phyloP scores from a whole-genome alignment of 2,113 vertebrate genomes.

The Synodontis membranacea region DNA sequence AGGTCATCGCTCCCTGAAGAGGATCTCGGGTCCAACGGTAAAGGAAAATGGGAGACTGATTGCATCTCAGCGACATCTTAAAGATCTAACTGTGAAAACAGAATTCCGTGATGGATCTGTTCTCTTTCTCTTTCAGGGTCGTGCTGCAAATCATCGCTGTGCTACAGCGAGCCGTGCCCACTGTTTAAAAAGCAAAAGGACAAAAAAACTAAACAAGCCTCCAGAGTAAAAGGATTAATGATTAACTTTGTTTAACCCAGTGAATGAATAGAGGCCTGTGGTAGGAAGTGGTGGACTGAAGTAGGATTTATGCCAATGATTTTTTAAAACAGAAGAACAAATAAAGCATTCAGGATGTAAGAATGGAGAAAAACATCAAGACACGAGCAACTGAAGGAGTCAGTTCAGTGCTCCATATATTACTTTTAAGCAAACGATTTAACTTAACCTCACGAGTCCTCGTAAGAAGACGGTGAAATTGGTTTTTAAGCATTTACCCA shows the following conservation, averaged over 20 bases:
- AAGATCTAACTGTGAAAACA: conserved; percentile 51
- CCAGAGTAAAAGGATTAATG: conserved; percentile 56
- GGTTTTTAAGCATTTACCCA: background rate
- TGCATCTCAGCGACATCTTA: conserved; percentile 45
- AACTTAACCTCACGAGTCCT: background rate
- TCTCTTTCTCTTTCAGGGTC: conserved; percentile 39
- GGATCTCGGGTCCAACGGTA: conserved; percentile 37
- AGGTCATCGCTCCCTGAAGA: conserved; percentile 41
- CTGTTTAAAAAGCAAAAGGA: conserved; percentile 26
- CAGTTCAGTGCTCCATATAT: background rate
- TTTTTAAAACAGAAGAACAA: conserved; percentile 1
- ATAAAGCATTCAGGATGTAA: conserved; percentile 13
- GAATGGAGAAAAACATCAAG: background rate
- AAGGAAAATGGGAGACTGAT: conserved; percentile 44
- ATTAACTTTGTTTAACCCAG: conserved; percentile 62
- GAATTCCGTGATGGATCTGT: conserved; percentile 48
- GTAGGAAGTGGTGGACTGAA: conserved; percentile 54
- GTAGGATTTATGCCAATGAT: conserved; percentile 14
- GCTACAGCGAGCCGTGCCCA: conserved; percentile 27
- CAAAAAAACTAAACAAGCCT: conserved; percentile 43
- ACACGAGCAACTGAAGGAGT: background rate
- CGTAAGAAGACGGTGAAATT: background rate
- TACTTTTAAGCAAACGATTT: conserved; percentile 13
- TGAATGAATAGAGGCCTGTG: conserved; percentile 40
- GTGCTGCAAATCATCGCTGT: conserved; percentile 65